A percentile compares a stretch with the other conserved stretches of the same genome.
These are phyloP conservation scores for Terrapene triunguis DNA, from an alignment of 2,113 vertebrate species.

Conservation along the genomic window DNA sequence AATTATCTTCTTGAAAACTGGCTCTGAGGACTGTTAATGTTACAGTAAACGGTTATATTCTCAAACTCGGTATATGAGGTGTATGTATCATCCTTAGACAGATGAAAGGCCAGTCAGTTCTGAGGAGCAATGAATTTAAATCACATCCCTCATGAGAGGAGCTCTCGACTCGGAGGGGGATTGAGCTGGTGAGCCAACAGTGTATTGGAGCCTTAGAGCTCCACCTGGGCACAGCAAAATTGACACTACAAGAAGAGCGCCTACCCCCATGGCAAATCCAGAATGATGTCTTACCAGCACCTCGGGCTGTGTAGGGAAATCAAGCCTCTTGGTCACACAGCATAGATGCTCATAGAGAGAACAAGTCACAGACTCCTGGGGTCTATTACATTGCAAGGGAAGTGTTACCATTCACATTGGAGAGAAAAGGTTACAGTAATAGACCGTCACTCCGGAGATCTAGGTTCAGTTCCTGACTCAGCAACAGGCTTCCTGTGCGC, in stretches of 20 bases:
- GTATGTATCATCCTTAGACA: neutral
- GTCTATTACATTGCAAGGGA: neutral
- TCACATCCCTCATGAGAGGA: neutral
- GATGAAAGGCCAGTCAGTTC: rapidly evolving
- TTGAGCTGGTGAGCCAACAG: neutral
- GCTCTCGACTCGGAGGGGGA: neutral
- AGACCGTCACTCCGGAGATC: neutral
- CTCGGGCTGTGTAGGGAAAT: too few species aligned
- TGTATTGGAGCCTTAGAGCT: neutral
- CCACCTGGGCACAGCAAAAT: neutral
- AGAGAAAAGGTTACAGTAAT: neutral
- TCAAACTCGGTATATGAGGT: neutral
- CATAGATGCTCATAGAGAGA: neutral
- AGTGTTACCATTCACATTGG: rapidly evolving
- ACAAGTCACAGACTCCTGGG: neutral
- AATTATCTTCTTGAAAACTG: neutral
- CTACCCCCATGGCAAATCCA: neutral
- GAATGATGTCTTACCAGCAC: neutral
- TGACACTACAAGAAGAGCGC: neutral
- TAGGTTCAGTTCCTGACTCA: neutral
- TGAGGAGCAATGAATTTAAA: neutral
- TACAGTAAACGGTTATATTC: neutral
- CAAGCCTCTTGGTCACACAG: neutral
- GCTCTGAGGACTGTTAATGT: neutral
- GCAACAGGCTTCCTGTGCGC: neutral